phyloP scores from a whole-genome alignment of 2,113 vertebrate species.

The Pseudorhombus dupliciocellatus region DNA sequence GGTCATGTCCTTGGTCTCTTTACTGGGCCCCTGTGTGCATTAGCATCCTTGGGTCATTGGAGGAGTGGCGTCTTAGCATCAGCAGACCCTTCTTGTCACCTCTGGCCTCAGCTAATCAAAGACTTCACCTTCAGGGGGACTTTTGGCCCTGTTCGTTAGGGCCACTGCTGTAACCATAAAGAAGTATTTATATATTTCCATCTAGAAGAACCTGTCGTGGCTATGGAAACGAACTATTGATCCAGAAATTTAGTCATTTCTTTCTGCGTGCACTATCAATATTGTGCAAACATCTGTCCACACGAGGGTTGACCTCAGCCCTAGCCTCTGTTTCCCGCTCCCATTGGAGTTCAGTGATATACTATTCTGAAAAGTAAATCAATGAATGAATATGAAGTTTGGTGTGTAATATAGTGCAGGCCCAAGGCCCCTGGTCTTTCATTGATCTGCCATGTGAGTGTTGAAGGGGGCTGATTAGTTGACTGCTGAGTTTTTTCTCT shows the following conservation, averaged over 20 bases:
- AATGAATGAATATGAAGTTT: conserved; percentile 99
- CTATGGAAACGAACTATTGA: conserved; percentile 98
- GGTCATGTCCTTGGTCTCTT: conserved; percentile 68
- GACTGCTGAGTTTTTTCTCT: conserved; percentile 71
- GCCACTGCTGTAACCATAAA: conserved; percentile 91
- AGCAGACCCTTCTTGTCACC: conserved; percentile 86
- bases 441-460: conserved; percentile 80
- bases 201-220: conserved; percentile 89
- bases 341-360: conserved; percentile 98
- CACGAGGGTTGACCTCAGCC: conserved; percentile 95
- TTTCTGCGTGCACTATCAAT: conserved; percentile 93
- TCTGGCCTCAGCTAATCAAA: conserved; percentile 97
- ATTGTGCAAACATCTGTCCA: conserved; percentile 91
- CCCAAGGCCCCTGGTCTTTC: conserved; percentile 82
- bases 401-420: conserved; percentile 91
- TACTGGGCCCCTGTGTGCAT: conserved; percentile 74
- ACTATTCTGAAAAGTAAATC: conserved; percentile 97
- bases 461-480: conserved; percentile 79
- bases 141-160: conserved; percentile 93
- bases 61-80: conserved; percentile 84
- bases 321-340: conserved; percentile 91
- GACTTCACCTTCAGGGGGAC: conserved; percentile 95
- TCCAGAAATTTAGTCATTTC: conserved; percentile 99
- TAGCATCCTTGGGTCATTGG: conserved; percentile 79
- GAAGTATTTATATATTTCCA: conserved; percentile 93